Base-by-base conservation (phyloP, 1,140 invertebrate species). In the Hetaerina americana region DNA sequence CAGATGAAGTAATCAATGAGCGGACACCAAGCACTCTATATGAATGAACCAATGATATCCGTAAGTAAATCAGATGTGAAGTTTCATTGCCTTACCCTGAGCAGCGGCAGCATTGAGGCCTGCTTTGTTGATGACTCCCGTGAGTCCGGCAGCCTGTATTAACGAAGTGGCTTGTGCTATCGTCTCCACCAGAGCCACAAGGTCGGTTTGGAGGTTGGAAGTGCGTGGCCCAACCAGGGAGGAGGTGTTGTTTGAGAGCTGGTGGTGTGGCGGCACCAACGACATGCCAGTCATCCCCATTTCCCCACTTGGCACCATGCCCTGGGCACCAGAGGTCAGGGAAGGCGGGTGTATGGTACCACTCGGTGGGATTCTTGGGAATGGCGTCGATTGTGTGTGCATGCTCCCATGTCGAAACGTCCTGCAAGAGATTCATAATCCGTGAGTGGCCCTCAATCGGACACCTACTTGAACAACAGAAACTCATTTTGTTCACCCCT, bases 91-190 rank as follows among this genome's bases (percentile, higher is more conserved):
- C n/a, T n/a, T 12, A 5, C 2, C 10, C 22, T 57, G 40, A n/a
- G 40, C 15, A 57, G 3, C 10, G 15, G 15, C 40, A 57, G 40
- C 2, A 12, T 57, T 57, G 15, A 57, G 22, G 2, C 40, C 40
- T 5, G 40, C 40, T 10, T 57, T 57, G 22, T 57, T 57, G 1
- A 57, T 57, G 40, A 57, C 40, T 74, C 85, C 81, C 68, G 82
- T 82, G 15, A 87, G 75, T 29, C 87, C 87, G 26, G 87, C 87
- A 15, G 87, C 86, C 80, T 90, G 87, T 73, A 90, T 87, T 22
- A 90, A 79, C 22, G 85, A 87, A 2, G 88, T 88, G 12, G 88
- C 89, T 79, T 90, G 87, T 69, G 87, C 87, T 75, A 90, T 87
- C 12, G 87, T 89, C 79, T 90, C 88, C 5, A 87, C 87, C 40